Base-by-base conservation (phyloP, 2,113 vertebrate species). In the Microtus montanus region DNA sequence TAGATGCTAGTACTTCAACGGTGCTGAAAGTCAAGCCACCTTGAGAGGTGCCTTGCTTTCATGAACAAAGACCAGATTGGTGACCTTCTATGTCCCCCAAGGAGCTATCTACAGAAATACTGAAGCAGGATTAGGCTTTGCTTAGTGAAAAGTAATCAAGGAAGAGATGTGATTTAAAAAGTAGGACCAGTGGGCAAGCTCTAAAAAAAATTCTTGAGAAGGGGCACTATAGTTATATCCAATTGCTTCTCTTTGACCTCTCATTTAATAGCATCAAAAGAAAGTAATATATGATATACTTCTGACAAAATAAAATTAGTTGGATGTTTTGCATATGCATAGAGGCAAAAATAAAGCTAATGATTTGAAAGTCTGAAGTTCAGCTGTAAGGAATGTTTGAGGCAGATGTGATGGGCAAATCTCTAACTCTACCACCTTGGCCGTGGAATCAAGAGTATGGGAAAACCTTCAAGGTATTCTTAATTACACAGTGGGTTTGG, bases 311-410 rank as follows among this genome's bases (percentile, higher is more conserved):
- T 85, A 90, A 95, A 94, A 90, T 68, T 41, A 90, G 85, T 58
- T 71, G 13, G 68, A 84, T 58, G 6, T 71, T 88, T 71, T 82
- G 58, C 17, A 71, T 66, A 49, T 89, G 12, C 93, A 15, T 44
- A 86, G 11, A 90, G 14, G 33, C 52, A 19, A n/a, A 91, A 94
- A 93, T 80, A 79, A 89, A 94, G 86, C 33, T 86, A 82, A 88
- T 33, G 14, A 83, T 61, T 38, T 61, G 9, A 86, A 28, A 91
- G 71, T 49, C 22, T 28, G 64, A 38, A 85, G 4, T 54, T 92
- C 4, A 90, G 19, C 44, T 61, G 89, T 73, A 71, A 95, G 73
- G 33, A 14, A 12, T 33, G 22, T 87, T 88, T 78, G 30, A 80
- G 54, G 28, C 66, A 90, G 49, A n/a, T 54, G 41, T 64, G 7